These are phyloP conservation scores for Jacana jacana DNA, from an alignment of 2,113 vertebrate genomes.

Conservation along the genomic window DNA sequence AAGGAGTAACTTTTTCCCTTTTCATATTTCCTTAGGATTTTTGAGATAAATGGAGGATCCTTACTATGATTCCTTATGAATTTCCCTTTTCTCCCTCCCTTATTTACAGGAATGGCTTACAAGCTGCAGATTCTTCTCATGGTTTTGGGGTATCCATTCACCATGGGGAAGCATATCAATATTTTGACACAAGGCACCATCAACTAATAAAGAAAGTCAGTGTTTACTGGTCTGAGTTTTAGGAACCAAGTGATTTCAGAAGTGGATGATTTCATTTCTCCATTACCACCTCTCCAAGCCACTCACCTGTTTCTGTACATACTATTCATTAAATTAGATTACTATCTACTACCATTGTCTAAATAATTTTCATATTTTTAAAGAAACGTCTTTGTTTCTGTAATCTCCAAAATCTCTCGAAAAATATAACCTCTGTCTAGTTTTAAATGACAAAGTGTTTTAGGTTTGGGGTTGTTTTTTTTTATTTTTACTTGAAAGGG, in stretches of 20 bases:
- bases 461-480: background rate
- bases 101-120: background rate
- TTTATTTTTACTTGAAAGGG: background rate
- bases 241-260: background rate
- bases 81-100: background rate
- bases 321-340: background rate
- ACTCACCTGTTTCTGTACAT: background rate
- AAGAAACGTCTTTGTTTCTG: background rate
- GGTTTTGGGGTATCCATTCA: background rate
- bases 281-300: background rate
- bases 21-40: background rate
- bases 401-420: background rate
- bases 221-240: background rate
- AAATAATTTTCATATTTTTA: background rate
- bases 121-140: background rate
- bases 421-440: background rate
- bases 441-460: background rate
- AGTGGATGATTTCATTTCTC: background rate
- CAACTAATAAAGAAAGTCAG: background rate
- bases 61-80: background rate
- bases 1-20: background rate
- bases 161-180: background rate
- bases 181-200: background rate
- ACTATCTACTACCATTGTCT: background rate
- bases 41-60: background rate